Percentiles rank a stretch among this genome's conserved stretches.
Evolutionary conservation across 2,888 invertebrate genomes (phyloP).

Genomic region (Muscina levida): DNA sequence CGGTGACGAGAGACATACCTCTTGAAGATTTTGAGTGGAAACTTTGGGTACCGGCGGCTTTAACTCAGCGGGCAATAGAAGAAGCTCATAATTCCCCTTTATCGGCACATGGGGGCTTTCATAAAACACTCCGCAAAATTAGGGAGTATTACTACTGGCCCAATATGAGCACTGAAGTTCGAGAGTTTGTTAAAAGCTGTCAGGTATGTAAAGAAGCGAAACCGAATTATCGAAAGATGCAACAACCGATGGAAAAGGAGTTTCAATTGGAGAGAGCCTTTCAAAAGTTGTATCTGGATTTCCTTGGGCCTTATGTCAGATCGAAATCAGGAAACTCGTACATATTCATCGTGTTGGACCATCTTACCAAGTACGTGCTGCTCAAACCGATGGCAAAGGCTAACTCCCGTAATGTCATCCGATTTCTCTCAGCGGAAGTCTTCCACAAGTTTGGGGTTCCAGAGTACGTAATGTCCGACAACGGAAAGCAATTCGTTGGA

Average conservation of each 20-base stretch:
- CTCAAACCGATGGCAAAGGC: background rate
- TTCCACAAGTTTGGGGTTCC: slow-evolving; percentile 11
- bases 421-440: background rate
- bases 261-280: background rate
- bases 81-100: background rate
- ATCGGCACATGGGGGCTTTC: slow-evolving; percentile 17
- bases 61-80: too few species aligned
- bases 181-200: background rate
- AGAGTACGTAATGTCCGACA: background rate
- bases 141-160: slow-evolving; percentile 29
- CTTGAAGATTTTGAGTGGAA: too few species aligned
- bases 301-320: slow-evolving; percentile 36
- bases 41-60: too few species aligned
- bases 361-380: slow-evolving; percentile 6
- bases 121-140: background rate
- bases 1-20: too few species aligned
- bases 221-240: background rate
- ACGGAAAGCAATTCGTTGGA: background rate
- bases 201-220: background rate
- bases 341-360: too few species aligned
- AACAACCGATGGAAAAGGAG: background rate
- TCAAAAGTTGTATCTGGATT: slow-evolving; percentile 50
- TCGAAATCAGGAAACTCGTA: background rate
- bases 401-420: background rate
- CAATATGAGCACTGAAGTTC: background rate